Base-by-base conservation (phyloP, 2,797 vertebrate genomes). In the Knipowitschia caucasica region DNA sequence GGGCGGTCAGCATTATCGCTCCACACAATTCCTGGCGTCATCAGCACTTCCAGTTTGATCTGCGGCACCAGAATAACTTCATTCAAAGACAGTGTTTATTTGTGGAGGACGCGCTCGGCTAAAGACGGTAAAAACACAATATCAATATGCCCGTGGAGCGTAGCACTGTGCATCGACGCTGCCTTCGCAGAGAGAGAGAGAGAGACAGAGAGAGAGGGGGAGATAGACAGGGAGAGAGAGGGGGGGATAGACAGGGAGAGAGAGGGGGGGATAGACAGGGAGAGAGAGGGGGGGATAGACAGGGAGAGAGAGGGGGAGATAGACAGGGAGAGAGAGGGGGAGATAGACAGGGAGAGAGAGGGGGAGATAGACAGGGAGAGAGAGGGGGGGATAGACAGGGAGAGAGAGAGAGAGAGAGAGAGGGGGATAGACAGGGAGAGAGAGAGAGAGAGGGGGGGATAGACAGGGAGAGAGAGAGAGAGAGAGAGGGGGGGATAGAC, bases 11-110 rank as follows among this genome's bases (percentile, higher is more conserved):
- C 39, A 82, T 82, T 69, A 69, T 69, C 46, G 5, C 35, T 7
- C 60, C 62, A 4, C 47, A 29, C 23, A 56, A 63, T 65, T 67
- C 68, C 45, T 67, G 30, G 23, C 20, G 25, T 34, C 56, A 83
- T 79, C 71, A 68, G 71, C 74, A 43, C 33, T 78, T 75, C 53
- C 40, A 52, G 73, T 82, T 68, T 49, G 49, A 51, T 53, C 21
- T 4, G 20, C 9, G 47, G 57, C 67, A 66, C 42, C 18, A 67
- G 67, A 82, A 77, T 68, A 79, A 45, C 63, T 72, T 67, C 20
- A 67, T 70, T 78, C 52, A 53, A 45, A 73, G 64, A 55, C 64
- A 30, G n/a, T 35, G 51, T 76, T 73, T 69, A 64, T 80, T 78
- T 75, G 66, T 52, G 29, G 62, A 56, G 56, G 75, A 67, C 39